Evolutionary conservation across 2,113 vertebrate genomes (phyloP).

Genomic region (Malurus melanocephalus): DNA sequence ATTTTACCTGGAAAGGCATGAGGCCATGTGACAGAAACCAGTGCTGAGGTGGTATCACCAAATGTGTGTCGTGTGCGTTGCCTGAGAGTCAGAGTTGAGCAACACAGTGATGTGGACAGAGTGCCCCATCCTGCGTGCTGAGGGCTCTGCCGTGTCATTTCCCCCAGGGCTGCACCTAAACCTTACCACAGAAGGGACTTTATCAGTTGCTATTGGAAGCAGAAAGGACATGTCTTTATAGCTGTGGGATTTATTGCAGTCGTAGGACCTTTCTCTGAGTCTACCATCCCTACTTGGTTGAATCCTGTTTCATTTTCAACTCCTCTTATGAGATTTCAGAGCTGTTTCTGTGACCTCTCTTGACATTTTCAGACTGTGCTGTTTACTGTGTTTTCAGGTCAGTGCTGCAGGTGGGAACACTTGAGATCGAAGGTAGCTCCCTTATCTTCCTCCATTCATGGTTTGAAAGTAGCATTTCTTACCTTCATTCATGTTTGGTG

Average conservation of each 20-base stretch:
- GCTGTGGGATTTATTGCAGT: neutral
- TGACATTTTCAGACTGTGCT: neutral
- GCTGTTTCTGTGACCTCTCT: neutral
- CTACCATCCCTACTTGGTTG: neutral
- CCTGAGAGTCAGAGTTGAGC: neutral
- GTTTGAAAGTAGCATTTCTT: neutral
- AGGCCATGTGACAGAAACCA: neutral
- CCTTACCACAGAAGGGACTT: neutral
- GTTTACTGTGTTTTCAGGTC: neutral
- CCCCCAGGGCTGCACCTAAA: neutral
- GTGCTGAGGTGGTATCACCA: neutral
- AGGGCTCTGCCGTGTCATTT: neutral
- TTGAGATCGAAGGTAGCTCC: neutral
- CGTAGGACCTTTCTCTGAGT: neutral
- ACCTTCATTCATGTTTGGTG: neutral
- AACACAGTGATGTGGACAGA: neutral
- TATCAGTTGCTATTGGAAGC: neutral
- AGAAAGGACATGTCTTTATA: neutral
- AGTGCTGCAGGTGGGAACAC: neutral
- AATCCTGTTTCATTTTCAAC: neutral
- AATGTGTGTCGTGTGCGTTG: fast-evolving
- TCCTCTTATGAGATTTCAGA: neutral
- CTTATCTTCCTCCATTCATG: neutral
- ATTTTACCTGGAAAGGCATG: neutral
- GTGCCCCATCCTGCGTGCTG: neutral